Evolutionary conservation across 2,888 invertebrate species (phyloP), one percentile per base, ranked within the genome.

Genomic region (Agrotis clavis): DNA sequence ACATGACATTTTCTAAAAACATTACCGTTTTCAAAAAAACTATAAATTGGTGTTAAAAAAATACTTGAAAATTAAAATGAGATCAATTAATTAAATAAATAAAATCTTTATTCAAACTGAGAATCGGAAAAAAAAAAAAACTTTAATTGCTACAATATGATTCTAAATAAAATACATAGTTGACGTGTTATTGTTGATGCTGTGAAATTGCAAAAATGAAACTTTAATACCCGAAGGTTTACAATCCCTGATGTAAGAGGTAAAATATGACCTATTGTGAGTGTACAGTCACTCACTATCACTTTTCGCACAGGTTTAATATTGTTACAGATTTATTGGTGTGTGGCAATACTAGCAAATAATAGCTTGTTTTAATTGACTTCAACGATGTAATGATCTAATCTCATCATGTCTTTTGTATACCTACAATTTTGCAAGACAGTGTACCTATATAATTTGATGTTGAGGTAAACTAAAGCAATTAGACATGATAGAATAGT

Each of bases 231-330:
- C n/a, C n/a, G 41, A 41, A 67, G 60, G 72, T 75, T 71, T 16
- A 18, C n/a, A 1, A 60, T 18, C 54, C n/a, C 79, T 69, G 81
- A 25, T 14, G 25, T 25, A 54, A 64, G 54, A 75, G 14, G 56
- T 81, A 81, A 65, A 75, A 81, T 57, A 77, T 69, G 21, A 50
- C 48, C 77, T 53, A 69, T 77, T 77, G 81, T 77, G 19, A 51
- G 9, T 54, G 45, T 41, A 65, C 51, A 56, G 25, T 64, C 48
- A 61, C 48, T 74, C 19, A 81, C 76, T 53, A 68, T 68, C 81
- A 69, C 77, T 75, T 77, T 63, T 77, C 76, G 3, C 81, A 77
- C 64, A 69, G 25, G 5, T 69, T 25, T 72, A 51, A 74, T 80
- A 50, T 47, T 63, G 25, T 61, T 48, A 62, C 76, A 69, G 51